Conservation (phyloP, 2,797 vertebrate genomes). For the Phyllotis vaccarum region DNA sequence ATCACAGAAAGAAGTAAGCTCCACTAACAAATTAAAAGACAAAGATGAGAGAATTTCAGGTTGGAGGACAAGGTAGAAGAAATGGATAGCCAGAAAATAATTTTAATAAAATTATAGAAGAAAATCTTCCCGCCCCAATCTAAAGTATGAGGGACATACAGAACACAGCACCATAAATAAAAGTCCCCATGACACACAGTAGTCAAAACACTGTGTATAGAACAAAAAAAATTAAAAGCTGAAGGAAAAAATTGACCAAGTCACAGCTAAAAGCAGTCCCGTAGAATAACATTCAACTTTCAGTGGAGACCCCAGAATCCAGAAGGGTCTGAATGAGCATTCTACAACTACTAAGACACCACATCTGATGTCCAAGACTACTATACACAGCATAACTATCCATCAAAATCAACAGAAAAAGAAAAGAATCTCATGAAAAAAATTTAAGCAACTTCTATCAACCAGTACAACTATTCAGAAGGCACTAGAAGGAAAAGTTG, state of each 20-base stretch:
- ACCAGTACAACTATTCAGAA: not conserved
- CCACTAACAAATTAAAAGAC: no score
- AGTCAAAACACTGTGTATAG: no score
- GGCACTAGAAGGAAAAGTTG: not conserved
- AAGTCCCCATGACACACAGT: no score
- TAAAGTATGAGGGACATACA: not conserved
- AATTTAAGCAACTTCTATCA: not conserved
- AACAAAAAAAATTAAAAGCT: not conserved
- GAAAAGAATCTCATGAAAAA: not conserved
- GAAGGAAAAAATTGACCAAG: not conserved
- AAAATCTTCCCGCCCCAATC: not conserved
- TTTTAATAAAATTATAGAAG: not conserved
- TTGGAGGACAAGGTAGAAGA: not conserved
- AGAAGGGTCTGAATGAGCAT: not conserved
- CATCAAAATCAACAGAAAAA: no score
- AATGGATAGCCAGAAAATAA: not conserved
- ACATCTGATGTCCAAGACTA: not conserved
- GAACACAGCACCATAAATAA: not conserved
- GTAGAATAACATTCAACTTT: not conserved
- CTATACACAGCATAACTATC: not conserved
- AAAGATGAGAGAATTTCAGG: not conserved
- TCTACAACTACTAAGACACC: no score
- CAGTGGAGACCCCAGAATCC: not conserved
- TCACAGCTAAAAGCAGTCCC: not conserved
- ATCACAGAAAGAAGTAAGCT: no score